Evolutionary conservation across 1,140 invertebrate genomes (phyloP).

Genomic region (Arctopsyche grandis): DNA sequence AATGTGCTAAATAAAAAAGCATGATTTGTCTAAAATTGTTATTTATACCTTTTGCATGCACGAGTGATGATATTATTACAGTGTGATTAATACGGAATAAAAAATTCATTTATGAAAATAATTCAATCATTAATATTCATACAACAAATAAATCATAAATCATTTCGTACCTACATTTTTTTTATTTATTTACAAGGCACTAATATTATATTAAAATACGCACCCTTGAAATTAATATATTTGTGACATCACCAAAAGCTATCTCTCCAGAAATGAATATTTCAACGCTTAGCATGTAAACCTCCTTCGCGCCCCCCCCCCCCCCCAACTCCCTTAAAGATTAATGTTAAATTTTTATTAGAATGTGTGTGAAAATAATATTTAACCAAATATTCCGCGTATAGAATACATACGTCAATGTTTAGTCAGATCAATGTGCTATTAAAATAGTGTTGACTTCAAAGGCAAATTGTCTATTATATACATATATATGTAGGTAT

Average conservation of each 20-base stretch:
- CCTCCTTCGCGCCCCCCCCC: background rate
- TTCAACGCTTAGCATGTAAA: background rate
- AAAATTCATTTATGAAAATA: too few species aligned
- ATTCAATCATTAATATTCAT: too few species aligned
- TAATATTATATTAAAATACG: background rate
- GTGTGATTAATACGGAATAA: too few species aligned
- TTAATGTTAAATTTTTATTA: too few species aligned
- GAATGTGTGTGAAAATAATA: too few species aligned
- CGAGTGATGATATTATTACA: too few species aligned
- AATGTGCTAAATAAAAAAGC: conserved; percentile 1
- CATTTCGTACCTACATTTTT: too few species aligned
- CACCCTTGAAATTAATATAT: background rate
- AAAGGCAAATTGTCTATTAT: background rate
- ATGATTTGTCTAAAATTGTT: background rate
- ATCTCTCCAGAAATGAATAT: background rate
- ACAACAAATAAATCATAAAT: too few species aligned
- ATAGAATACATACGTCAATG: too few species aligned
- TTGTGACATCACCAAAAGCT: background rate
- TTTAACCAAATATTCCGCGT: too few species aligned
- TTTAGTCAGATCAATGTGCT: background rate
- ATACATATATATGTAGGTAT: background rate
- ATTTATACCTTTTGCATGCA: too few species aligned
- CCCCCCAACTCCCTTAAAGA: too few species aligned
- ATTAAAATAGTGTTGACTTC: background rate
- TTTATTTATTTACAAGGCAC: background rate